A percentile compares a stretch with the other conserved stretches of the same genome.
Evolutionary conservation across 2,797 vertebrate species (phyloP).

Genomic region (Columba guinea): DNA sequence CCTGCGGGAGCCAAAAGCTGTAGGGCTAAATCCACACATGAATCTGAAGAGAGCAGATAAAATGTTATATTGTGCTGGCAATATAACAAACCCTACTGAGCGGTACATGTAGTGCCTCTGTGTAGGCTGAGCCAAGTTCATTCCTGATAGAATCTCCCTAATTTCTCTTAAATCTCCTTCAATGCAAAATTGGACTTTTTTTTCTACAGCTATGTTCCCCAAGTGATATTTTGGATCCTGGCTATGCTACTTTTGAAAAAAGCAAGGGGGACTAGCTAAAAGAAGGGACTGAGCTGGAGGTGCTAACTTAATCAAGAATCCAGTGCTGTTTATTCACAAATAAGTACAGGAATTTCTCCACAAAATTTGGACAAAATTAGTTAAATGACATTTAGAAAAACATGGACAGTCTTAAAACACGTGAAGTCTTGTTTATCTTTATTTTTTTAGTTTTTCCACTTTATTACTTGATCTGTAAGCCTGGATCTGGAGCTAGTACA

Average conservation of each 20-base stretch:
- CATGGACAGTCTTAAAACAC: background rate
- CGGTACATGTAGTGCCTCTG: background rate
- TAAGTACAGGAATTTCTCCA: background rate
- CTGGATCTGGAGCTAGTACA: background rate
- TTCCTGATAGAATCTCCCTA: background rate
- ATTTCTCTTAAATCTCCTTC: background rate
- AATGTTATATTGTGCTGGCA: background rate
- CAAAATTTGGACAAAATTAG: background rate
- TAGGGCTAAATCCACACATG: background rate
- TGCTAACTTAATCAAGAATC: background rate
- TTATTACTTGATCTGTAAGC: background rate
- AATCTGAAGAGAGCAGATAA: background rate
- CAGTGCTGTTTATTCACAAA: background rate
- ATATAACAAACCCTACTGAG: background rate
- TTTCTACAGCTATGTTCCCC: background rate
- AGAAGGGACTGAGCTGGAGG: background rate
- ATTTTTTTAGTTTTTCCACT: background rate
- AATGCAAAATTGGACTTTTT: background rate
- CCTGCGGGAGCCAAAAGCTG: background rate
- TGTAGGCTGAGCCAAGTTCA: background rate
- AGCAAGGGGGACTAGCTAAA: background rate
- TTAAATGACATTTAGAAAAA: background rate
- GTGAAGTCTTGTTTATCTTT: background rate
- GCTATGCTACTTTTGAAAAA: background rate
- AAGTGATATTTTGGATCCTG: background rate